phyloP scores from a whole-genome alignment of 2,113 vertebrate species.

The Panthera tigris region DNA sequence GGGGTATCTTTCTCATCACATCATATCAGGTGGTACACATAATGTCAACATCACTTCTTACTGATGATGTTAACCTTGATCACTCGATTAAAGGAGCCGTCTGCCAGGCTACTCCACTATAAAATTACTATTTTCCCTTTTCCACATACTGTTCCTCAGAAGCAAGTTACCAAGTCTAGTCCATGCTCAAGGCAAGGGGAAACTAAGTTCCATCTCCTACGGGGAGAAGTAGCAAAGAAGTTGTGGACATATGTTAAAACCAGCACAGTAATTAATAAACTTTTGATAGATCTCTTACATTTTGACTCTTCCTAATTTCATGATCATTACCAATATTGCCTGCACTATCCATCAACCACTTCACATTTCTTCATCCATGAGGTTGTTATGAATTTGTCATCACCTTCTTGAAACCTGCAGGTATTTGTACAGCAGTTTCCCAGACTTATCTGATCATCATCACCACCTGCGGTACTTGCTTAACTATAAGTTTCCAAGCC shows the following conservation, averaged over 20 bases:
- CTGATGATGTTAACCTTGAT: background rate
- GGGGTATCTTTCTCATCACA: background rate
- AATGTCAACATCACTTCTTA: background rate
- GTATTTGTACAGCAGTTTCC: background rate
- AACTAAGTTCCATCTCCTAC: background rate
- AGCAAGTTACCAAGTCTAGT: background rate
- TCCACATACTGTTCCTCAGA: background rate
- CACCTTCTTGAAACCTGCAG: background rate
- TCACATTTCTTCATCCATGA: background rate
- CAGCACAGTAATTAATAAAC: background rate
- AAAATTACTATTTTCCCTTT: background rate
- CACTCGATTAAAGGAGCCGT: background rate
- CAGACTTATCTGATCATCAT: background rate
- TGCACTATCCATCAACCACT: background rate
- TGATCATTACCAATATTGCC: background rate
- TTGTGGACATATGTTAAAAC: background rate
- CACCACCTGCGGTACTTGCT: background rate
- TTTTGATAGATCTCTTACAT: background rate
- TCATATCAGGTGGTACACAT: background rate
- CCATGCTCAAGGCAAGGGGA: background rate
- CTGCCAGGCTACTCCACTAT: background rate
- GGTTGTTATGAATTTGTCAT: background rate
- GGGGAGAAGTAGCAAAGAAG: background rate
- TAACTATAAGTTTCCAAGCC: background rate
- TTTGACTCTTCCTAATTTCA: background rate